Evolutionary conservation across 1,140 invertebrate genomes (phyloP).

Genomic region (Eciton burchellii): DNA sequence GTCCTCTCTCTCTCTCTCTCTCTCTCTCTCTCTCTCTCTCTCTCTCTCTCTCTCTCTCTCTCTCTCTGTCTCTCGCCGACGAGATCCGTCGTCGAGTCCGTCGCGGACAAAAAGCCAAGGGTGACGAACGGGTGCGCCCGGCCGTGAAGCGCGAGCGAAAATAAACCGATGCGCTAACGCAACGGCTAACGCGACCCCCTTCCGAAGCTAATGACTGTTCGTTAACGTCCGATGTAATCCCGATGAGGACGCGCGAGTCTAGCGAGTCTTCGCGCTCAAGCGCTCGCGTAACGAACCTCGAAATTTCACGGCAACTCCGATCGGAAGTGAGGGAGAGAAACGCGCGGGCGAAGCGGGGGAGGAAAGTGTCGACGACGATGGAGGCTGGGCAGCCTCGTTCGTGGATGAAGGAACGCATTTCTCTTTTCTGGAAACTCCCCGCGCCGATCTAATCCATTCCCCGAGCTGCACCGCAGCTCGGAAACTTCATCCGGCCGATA

Average conservation of each 20-base stretch:
- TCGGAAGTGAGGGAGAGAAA: background rate
- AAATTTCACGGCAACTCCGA: constrained; percentile 32
- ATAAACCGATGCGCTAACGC: constrained; percentile 28
- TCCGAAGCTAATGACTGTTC: constrained; percentile 31
- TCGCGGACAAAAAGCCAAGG: constrained; percentile 32
- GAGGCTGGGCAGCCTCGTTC: background rate
- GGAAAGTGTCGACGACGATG: background rate
- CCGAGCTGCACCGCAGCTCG: too few relatives aligned
- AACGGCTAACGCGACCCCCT: constrained; percentile 20
- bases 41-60: constrained; percentile 5
- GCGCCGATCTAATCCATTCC: constrained; percentile 45
- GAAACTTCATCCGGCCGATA: constrained; percentile 54
- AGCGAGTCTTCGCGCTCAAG: constrained; percentile 39
- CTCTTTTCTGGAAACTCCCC: background rate
- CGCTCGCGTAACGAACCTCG: constrained; percentile 43
- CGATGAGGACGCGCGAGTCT: background rate
- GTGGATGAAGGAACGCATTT: background rate
- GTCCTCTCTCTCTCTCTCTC: constrained; percentile 20
- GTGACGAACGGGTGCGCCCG: constrained; percentile 10
- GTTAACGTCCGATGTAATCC: constrained; percentile 36
- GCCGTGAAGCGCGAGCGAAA: constrained; percentile 27
- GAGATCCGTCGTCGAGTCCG: background rate
- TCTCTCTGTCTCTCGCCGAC: constrained; percentile 33
- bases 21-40: background rate
- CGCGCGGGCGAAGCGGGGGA: background rate